Evolutionary conservation across 1,140 invertebrate species (phyloP).

Genomic region (Hyposmocoma kahamanoa): DNA sequence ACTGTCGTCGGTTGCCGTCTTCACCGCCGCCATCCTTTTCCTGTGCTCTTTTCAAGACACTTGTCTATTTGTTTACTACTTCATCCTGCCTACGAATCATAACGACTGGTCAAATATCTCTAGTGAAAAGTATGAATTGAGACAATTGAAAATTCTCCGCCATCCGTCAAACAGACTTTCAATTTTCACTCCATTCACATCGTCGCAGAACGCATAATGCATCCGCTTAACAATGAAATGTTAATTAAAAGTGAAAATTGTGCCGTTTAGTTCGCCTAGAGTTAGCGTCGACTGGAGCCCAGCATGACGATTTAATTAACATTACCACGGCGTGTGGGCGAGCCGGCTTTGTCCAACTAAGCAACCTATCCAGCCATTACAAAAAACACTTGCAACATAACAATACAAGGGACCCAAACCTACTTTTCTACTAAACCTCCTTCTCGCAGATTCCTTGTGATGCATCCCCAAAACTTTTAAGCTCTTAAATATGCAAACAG

Average conservation of each 20-base stretch:
- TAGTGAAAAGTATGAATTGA: no score
- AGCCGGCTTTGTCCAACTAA: conserved; percentile 13
- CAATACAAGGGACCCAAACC: background rate
- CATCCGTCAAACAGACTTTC: background rate
- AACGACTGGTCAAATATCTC: no score
- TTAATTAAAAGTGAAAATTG: conserved; percentile 34
- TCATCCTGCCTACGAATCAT: no score
- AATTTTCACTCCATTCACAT: conserved; percentile 1
- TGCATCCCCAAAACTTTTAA: conserved; percentile 11
- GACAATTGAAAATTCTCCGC: no score
- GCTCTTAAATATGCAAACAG: conserved; percentile 49
- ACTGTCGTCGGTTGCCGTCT: conserved; percentile 30
- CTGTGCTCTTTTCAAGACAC: conserved; percentile 34
- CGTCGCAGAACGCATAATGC: background rate
- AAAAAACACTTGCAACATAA: background rate
- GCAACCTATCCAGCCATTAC: background rate
- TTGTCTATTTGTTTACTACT: conserved; percentile 16
- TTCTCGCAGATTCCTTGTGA: conserved; percentile 28
- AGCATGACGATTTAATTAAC: conserved; percentile 39
- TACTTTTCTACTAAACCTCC: conserved; percentile 21
- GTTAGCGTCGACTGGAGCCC: background rate
- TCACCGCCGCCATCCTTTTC: conserved; percentile 24
- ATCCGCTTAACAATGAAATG: conserved; percentile 19
- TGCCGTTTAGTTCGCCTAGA: background rate
- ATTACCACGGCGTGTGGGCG: conserved; percentile 27